Evolutionary conservation across 2,113 vertebrate genomes (phyloP).

Genomic region (Connochaetes taurinus): DNA sequence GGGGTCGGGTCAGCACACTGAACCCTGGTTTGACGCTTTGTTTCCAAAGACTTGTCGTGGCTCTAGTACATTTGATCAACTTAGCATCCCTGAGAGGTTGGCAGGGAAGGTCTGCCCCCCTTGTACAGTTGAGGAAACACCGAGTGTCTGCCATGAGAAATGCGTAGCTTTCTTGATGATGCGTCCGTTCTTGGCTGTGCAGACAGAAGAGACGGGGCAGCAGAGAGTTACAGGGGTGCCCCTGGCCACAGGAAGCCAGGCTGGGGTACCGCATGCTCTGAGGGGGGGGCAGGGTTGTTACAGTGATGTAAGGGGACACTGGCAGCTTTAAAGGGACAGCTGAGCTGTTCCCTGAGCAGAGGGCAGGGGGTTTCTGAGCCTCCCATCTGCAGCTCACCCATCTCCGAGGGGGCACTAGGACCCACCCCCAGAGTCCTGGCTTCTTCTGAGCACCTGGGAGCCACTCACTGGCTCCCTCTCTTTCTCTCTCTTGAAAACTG

Average conservation of each 20-base stretch:
- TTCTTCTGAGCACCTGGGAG: background rate
- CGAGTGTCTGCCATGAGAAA: background rate
- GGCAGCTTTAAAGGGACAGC: background rate
- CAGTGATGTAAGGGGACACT: background rate
- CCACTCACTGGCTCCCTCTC: background rate
- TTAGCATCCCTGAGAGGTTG: accelerated
- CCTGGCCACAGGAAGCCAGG: background rate
- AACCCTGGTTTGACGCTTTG: background rate
- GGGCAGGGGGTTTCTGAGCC: background rate
- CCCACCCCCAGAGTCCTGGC: background rate
- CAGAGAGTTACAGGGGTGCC: accelerated
- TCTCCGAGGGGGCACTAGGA: background rate
- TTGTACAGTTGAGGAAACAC: background rate
- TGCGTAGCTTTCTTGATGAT: background rate
- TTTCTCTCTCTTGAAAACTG: background rate
- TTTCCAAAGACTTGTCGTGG: background rate
- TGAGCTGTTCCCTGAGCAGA: background rate
- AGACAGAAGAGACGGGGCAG: background rate
- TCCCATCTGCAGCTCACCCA: background rate
- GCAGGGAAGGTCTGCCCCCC: background rate
- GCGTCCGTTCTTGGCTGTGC: accelerated
- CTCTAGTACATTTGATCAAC: background rate
- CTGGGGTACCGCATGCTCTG: accelerated
- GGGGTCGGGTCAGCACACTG: accelerated
- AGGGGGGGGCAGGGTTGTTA: background rate